A percentile compares a stretch with the other conserved stretches of the same genome.
phyloP scores from a whole-genome alignment of 2,797 vertebrate genomes.

The Poecilia velifera region DNA sequence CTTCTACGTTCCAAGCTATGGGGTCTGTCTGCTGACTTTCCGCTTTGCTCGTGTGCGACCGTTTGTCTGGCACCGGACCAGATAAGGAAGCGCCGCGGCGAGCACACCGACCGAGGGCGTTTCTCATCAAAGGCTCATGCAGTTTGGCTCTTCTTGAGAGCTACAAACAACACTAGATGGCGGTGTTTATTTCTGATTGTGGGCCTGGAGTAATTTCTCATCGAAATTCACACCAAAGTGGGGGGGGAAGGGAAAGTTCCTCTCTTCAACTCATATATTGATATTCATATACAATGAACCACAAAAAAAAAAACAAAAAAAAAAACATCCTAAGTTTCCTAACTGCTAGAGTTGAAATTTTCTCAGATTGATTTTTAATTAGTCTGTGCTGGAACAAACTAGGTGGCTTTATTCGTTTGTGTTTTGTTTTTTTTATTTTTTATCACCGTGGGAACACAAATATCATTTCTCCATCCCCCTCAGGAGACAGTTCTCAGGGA shows the following conservation, averaged over 20 bases:
- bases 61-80: slow-evolving; percentile 51
- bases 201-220: slow-evolving; percentile 1
- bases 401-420: neutral
- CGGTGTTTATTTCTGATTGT: slow-evolving; percentile 54
- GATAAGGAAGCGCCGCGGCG: slow-evolving; percentile 39
- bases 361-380: slow-evolving; percentile 43
- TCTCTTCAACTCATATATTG: slow-evolving; percentile 38
- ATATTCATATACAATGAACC: slow-evolving; percentile 28
- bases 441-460: slow-evolving; percentile 15
- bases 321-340: slow-evolving; percentile 26
- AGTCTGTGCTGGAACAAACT: slow-evolving; percentile 11
- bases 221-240: slow-evolving; percentile 1
- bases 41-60: slow-evolving; percentile 28
- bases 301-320: slow-evolving; percentile 19
- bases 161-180: slow-evolving; percentile 66
- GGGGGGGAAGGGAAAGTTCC: neutral
- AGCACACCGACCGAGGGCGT: slow-evolving; percentile 23
- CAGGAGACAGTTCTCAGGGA: neutral
- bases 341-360: slow-evolving; percentile 27
- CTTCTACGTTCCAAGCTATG: slow-evolving; percentile 38
- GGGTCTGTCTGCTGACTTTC: slow-evolving; percentile 39
- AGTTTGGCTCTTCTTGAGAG: slow-evolving; percentile 15
- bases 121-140: slow-evolving; percentile 8
- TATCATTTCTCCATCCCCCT: slow-evolving; percentile 9
- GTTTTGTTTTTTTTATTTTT: neutral